Conservation (phyloP, 2,797 vertebrate species). For the Schizopygopsis malacanthus region DNA sequence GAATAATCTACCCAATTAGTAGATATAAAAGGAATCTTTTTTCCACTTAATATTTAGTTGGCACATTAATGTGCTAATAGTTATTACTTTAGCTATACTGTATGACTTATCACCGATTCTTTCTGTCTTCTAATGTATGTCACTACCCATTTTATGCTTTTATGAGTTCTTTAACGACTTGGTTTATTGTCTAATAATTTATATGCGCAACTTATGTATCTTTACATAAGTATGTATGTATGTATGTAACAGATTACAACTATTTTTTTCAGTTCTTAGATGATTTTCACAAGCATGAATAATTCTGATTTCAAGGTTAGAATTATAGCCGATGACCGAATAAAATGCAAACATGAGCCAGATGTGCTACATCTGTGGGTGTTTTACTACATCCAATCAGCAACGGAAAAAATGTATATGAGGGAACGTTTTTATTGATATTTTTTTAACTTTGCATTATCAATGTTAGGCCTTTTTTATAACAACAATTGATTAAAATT, state of each 20-base stretch:
- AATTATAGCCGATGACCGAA: too few relatives aligned
- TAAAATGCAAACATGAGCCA: too few relatives aligned
- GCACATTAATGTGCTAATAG: not conserved
- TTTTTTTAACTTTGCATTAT: too few relatives aligned
- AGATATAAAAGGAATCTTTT: not conserved
- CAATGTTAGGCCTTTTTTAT: too few relatives aligned
- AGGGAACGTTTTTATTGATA: too few relatives aligned
- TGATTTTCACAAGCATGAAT: too few relatives aligned
- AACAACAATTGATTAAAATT: too few relatives aligned
- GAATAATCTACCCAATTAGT: constrained; percentile 23
- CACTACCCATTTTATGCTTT: not conserved
- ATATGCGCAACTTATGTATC: not conserved
- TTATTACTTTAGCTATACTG: not conserved
- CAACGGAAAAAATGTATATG: too few relatives aligned
- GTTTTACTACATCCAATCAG: too few relatives aligned
- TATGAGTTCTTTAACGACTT: not conserved
- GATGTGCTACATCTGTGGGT: too few relatives aligned
- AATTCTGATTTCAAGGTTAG: too few relatives aligned
- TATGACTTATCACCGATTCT: not conserved
- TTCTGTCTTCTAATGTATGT: not conserved
- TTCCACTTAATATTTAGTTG: not conserved
- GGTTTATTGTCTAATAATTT: not conserved
- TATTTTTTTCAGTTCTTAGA: not conserved
- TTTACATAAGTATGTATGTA: too few relatives aligned
- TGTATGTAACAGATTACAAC: not conserved